These are phyloP conservation scores for Morpho helenor DNA, from an alignment of 2,888 invertebrate genomes.

Conservation along the genomic window DNA sequence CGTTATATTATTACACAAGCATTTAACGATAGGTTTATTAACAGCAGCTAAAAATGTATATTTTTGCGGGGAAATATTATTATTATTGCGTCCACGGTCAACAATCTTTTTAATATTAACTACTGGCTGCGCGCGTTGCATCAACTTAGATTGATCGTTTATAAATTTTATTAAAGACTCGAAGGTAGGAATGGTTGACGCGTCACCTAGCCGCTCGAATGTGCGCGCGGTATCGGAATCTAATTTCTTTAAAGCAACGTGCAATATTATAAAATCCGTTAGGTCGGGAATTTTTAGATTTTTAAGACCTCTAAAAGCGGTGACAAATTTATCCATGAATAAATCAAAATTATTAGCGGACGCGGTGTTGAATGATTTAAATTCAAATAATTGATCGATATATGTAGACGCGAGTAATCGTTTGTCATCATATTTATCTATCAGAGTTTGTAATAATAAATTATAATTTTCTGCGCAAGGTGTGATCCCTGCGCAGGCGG, in stretches of 20 bases:
- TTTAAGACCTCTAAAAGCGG: conserved; percentile 12
- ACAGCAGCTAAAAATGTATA: not conserved
- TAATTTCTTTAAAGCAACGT: conserved; percentile 20
- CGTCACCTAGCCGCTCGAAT: conserved; percentile 10
- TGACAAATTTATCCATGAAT: not conserved
- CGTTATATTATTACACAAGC: not conserved
- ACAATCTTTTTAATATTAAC: not conserved
- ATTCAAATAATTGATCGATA: conserved; percentile 17
- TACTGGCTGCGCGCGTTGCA: too few relatives aligned
- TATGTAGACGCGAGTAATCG: conserved; percentile 14
- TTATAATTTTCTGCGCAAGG: conserved; percentile 21
- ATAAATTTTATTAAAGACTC: too few relatives aligned
- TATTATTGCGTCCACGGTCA: not conserved
- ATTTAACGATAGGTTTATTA: not conserved
- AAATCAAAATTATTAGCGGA: not conserved
- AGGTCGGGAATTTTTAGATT: conserved; percentile 16
- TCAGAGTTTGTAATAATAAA: conserved; percentile 14
- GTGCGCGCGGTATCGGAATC: conserved; percentile 14
- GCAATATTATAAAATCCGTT: conserved; percentile 19
- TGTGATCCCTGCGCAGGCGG: conserved; percentile 14
- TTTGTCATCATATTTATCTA: conserved; percentile 23
- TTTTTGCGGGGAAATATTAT: not conserved
- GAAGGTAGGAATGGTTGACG: too few relatives aligned
- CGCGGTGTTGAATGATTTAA: conserved; percentile 4
- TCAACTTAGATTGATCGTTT: too few relatives aligned